Evolutionary conservation across 2,113 vertebrate species (phyloP).

Genomic region (Actenoides hombroni): DNA sequence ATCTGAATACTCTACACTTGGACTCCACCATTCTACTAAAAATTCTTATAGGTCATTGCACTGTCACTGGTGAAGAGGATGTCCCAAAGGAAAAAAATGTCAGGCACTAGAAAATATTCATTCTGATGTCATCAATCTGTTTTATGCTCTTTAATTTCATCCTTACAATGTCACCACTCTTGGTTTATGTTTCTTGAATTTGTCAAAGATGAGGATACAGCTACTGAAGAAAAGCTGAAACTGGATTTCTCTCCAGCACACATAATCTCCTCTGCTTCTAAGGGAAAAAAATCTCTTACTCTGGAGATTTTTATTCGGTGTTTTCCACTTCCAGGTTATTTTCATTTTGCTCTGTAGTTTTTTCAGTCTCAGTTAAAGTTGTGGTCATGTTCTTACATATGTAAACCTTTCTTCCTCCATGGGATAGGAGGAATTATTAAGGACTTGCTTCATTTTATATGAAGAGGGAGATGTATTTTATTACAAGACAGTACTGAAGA

Average conservation of each 20-base stretch:
- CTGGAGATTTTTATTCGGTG: neutral
- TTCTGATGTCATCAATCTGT: neutral
- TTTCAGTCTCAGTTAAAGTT: neutral
- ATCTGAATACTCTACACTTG: neutral
- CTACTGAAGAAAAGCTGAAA: conserved; percentile 40
- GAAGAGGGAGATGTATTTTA: neutral
- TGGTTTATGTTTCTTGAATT: conserved; percentile 43
- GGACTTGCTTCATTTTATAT: neutral
- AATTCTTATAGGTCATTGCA: neutral
- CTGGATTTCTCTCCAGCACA: neutral
- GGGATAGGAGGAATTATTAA: neutral
- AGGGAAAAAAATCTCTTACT: neutral
- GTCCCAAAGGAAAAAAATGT: neutral
- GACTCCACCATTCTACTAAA: neutral
- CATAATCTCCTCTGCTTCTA: neutral
- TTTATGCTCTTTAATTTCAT: conserved; percentile 59
- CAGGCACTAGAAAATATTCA: conserved; percentile 21
- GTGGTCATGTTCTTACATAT: neutral
- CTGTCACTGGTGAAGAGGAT: neutral
- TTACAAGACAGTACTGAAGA: neutral
- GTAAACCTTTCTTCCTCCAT: neutral
- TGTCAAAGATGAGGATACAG: conserved; percentile 7
- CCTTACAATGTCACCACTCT: conserved; percentile 51
- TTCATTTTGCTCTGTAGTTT: neutral
- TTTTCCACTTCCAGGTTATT: neutral